Base-by-base conservation (phyloP, 2,797 vertebrate species). In the Chaetodon trifasciatus region DNA sequence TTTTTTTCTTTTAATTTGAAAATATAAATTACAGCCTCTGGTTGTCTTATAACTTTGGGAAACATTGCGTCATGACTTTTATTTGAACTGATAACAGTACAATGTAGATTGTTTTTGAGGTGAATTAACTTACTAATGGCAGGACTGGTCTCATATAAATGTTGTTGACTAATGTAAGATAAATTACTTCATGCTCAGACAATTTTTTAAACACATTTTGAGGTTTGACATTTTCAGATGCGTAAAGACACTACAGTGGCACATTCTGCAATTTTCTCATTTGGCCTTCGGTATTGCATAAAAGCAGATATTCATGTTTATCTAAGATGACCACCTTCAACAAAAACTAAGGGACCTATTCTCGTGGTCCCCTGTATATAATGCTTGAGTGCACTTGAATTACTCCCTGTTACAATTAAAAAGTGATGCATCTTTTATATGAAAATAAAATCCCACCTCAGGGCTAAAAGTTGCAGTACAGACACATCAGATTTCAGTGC, bases 381-480 rank as follows among this genome's bases (percentile, higher is more conserved):
- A 76, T 61, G 56, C 61, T 76, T 28, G 46, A 80, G 72, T 91
- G 73, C 70, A 78, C 65, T 84, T 75, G 17, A 72, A 76, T 83
- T 58, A 50, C 35, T 67, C 80, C 58, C 66, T 60, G 32, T 74
- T 83, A 61, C 24, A 86, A 73, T 87, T 67, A 61, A 84, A 74
- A 83, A 49, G 57, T 57, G n/a, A 76, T 70, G 64, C 50, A 60
- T 75, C 49, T 93, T 89, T 92, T 87, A 40, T 82, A 77, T 58
- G 8, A 75, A 76, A 86, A 28, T 19, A n/a, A 76, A 74, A 80
- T 66, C 75, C 83, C 86, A 80, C 50, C 83, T 91, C 86, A 89
- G 90, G 90, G 83, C 65, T 78, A 32, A 86, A 79, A 84, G 46
- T 52, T 86, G 71, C 13, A 32, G 17, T 46, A 23, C 11, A 70